Percentiles rank a stretch among this genome's conserved stretches.
Conservation (phyloP, 2,888 invertebrate species). For the Zootermopsis nevadensis region DNA sequence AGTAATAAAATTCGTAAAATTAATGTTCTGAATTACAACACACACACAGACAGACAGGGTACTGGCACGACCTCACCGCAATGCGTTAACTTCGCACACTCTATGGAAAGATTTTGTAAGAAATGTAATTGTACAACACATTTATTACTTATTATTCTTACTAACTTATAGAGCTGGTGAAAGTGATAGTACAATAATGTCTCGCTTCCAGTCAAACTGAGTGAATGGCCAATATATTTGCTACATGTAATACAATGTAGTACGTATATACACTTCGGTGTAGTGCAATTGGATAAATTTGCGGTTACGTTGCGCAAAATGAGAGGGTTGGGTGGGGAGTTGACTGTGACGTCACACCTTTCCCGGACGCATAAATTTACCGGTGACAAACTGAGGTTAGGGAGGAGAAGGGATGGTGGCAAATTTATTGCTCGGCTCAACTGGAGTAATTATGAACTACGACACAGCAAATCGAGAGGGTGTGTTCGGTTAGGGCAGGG, state of each 20-base stretch:
- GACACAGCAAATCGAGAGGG: slow-evolving; percentile 46
- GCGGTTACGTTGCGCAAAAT: slow-evolving; percentile 45
- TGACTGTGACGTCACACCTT: slow-evolving; percentile 44
- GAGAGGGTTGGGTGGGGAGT: slow-evolving; percentile 32
- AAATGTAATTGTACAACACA: too few relatives aligned
- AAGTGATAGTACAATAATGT: too few relatives aligned
- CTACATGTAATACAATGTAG: too few relatives aligned
- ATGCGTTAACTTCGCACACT: too few relatives aligned
- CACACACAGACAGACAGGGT: too few relatives aligned
- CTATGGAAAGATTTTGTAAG: too few relatives aligned
- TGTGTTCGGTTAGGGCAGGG: not conserved
- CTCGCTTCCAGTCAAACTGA: too few relatives aligned
- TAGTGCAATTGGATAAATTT: slow-evolving; percentile 42
- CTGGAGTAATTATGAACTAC: slow-evolving; percentile 51
- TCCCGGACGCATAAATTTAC: slow-evolving; percentile 49
- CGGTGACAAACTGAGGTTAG: slow-evolving; percentile 49
- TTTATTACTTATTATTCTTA: too few relatives aligned
- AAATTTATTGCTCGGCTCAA: slow-evolving; percentile 50
- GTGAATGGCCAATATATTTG: not conserved
- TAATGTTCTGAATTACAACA: too few relatives aligned
- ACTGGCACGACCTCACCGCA: too few relatives aligned
- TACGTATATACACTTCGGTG: not conserved
- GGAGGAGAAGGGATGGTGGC: slow-evolving; percentile 26
- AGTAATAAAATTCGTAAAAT: too few relatives aligned
- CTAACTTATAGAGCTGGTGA: too few relatives aligned